These are phyloP conservation scores for Luffia ferchaultella DNA, from an alignment of 2,888 invertebrate genomes.

Conservation along the genomic window DNA sequence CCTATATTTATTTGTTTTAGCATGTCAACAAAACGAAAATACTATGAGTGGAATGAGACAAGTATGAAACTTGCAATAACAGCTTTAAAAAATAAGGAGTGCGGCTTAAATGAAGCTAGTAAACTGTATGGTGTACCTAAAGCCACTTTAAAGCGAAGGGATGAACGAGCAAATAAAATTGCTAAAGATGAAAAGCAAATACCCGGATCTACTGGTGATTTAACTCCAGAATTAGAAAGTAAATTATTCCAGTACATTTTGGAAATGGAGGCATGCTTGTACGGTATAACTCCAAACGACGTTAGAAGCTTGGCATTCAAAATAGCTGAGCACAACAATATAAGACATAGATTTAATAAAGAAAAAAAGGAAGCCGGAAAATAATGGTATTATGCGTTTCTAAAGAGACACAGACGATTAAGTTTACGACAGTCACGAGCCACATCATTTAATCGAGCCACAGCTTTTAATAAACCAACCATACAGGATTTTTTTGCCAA, in stretches of 20 bases:
- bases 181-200: background rate
- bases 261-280: background rate
- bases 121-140: background rate
- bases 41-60: background rate
- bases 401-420: slow-evolving; percentile 6
- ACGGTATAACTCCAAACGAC: background rate
- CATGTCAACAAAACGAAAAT: too few species aligned
- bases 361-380: slow-evolving; percentile 4
- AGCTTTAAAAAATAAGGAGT: background rate
- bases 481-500: background rate
- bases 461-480: slow-evolving; percentile 6
- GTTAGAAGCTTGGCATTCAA: slow-evolving; percentile 4
- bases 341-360: slow-evolving; percentile 5
- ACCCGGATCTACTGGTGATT: background rate
- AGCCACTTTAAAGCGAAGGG: background rate
- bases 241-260: background rate
- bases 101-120: background rate
- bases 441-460: slow-evolving; percentile 7
- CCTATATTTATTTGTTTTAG: too few species aligned
- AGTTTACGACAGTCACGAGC: slow-evolving; percentile 3
- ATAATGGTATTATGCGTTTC: slow-evolving; percentile 5
- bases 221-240: background rate
- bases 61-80: background rate
- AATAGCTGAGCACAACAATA: slow-evolving; percentile 6
- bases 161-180: background rate